These are phyloP conservation scores for Epizoanthus scotinus DNA, from an alignment of 92 coral and sea anemone genomes.

Conservation along the genomic window DNA sequence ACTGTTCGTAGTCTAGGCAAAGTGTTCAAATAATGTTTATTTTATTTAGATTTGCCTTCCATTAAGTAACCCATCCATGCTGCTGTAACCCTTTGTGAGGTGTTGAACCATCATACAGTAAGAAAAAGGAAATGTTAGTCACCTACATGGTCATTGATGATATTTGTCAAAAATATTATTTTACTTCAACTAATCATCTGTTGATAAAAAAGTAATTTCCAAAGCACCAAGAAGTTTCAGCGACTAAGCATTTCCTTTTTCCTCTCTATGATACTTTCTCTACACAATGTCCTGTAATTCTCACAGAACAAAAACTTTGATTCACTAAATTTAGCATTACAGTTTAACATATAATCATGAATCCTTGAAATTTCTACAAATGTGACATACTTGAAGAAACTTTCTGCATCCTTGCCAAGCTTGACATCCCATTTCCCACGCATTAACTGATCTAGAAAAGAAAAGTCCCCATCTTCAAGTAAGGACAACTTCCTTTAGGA, in stretches of 20 bases:
- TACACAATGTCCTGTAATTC: slow-evolving; percentile 35
- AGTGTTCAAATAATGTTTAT: background rate
- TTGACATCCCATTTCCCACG: slow-evolving; percentile 44
- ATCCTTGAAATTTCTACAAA: slow-evolving; percentile 16
- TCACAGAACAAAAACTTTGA: slow-evolving; percentile 38
- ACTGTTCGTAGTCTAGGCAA: too few species aligned
- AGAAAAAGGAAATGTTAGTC: background rate
- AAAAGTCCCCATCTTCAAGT: slow-evolving; percentile 44
- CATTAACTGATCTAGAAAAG: slow-evolving; percentile 33
- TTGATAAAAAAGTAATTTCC: too few species aligned
- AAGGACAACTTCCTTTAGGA: slow-evolving; percentile 19
- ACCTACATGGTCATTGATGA: background rate
- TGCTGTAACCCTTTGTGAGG: background rate
- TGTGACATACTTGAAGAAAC: slow-evolving; percentile 36
- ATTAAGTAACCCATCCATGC: background rate
- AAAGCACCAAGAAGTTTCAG: background rate
- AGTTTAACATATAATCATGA: slow-evolving; percentile 13
- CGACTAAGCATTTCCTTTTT: slow-evolving; percentile 18
- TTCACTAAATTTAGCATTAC: slow-evolving; percentile 43
- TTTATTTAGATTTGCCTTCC: background rate
- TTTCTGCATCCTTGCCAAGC: slow-evolving; percentile 32
- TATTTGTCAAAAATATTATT: too few species aligned
- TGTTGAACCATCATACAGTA: background rate
- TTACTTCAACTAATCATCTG: background rate
- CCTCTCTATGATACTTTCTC: slow-evolving; percentile 7